Evolutionary conservation across 2,113 vertebrate species (phyloP), one percentile per base, ranked within the genome.

Genomic region (Platycercus adscitus): DNA sequence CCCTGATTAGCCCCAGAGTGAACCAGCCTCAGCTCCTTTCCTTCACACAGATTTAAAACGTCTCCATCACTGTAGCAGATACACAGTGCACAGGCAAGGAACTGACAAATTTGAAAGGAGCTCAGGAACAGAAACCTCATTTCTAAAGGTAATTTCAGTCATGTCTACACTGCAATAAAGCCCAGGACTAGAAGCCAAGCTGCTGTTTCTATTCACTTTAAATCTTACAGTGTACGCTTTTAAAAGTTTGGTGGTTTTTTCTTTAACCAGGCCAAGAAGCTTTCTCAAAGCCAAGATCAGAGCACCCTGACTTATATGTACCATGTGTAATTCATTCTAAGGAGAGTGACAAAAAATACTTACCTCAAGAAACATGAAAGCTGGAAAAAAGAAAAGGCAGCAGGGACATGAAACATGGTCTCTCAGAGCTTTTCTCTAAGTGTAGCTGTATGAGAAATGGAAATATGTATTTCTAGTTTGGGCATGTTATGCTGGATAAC

Each of bases 71-170:
- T 49, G 21, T 0, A 47, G 81, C 43, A 55, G 46, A 46, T n/a
- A 23, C 0, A 13, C 17, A 11, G 37, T 13, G 23, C 9, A 2
- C 8, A 37, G 60, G 53, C 39, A 60, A 44, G 65, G 61, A 61
- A n/a, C 13, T 24, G 60, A 61, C 35, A 13, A 47, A 55, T 91
- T 68, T 65, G 28, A 79, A 91, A 91, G 52, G 44, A 68, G 61
- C 25, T 79, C 65, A 44, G 76, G 49, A 93, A 49, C 52, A 11
- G 6, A 69, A 95, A 69, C 81, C 56, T 81, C 13, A 28, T 89
- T 92, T 63, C 52, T 82, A 49, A 87, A 87, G 81, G 76, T 81
- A 82, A 79, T 86, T 93, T 87, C 72, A 76, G 39, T 52, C 46
- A 47, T 83, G 60, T 65, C 76, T 92, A 60, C 43, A 1, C 60